These are phyloP conservation scores for Allygus modestus DNA, from an alignment of 2,888 invertebrate genomes.

Conservation along the genomic window DNA sequence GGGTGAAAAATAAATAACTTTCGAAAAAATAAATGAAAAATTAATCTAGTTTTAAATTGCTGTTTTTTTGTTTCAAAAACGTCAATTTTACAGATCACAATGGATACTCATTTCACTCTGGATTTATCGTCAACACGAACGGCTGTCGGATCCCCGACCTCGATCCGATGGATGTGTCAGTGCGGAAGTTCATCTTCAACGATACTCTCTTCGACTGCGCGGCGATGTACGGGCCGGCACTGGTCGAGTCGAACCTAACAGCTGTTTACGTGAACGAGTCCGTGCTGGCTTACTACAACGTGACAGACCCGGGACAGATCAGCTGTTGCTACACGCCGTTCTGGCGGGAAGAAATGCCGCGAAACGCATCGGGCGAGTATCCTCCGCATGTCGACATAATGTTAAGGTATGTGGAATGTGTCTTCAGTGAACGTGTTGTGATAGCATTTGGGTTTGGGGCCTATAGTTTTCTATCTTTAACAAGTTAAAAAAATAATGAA, in stretches of 20 bases:
- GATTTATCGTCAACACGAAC: constrained; percentile 79
- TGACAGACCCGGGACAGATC: constrained; percentile 75
- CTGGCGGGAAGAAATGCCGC: constrained; percentile 76
- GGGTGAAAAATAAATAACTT: too few species aligned
- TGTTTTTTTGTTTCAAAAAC: not conserved
- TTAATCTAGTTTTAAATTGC: not conserved
- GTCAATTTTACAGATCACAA: constrained; percentile 10
- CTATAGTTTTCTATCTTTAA: too few species aligned
- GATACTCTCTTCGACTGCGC: constrained; percentile 77
- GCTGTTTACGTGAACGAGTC: constrained; percentile 78
- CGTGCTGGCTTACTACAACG: constrained; percentile 76
- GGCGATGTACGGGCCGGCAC: constrained; percentile 70
- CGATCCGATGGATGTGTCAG: constrained; percentile 79
- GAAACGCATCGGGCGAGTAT: constrained; percentile 35
- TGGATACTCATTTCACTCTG: constrained; percentile 52
- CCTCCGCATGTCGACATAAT: constrained; percentile 60
- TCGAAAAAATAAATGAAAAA: too few species aligned
- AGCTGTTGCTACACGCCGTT: constrained; percentile 82
- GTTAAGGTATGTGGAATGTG: constrained; percentile 64
- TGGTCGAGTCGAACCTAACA: constrained; percentile 78
- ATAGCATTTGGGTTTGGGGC: too few species aligned
- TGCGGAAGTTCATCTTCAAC: constrained; percentile 77
- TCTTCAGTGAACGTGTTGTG: too few species aligned
- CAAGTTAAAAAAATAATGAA: too few species aligned
- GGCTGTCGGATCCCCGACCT: constrained; percentile 84